Conservation (phyloP, 1,140 invertebrate genomes). For the Papilio xuthus region DNA sequence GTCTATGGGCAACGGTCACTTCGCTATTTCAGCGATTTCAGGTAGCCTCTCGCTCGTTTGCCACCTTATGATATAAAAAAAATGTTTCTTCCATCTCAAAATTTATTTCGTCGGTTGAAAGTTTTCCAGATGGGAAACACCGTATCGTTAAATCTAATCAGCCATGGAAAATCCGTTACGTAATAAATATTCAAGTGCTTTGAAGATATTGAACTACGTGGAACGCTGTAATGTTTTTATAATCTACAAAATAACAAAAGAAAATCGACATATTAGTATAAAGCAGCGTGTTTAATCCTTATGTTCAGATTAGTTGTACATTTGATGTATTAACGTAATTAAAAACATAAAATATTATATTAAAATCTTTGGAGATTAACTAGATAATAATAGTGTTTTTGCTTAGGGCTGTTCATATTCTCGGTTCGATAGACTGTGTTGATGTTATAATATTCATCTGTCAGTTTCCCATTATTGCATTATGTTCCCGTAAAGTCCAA, state of each 20-base stretch:
- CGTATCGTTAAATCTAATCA: background rate
- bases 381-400: too few species aligned
- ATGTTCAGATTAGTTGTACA: background rate
- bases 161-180: slow-evolving; percentile 2
- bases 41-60: too few species aligned
- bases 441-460: too few species aligned
- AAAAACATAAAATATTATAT: background rate
- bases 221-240: background rate
- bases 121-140: background rate
- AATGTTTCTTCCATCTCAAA: background rate
- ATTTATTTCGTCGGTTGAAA: background rate
- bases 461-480: too few species aligned
- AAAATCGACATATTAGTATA: background rate
- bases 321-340: background rate
- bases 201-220: background rate
- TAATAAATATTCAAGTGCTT: background rate
- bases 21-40: too few species aligned
- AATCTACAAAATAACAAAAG: background rate
- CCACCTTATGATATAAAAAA: too few species aligned
- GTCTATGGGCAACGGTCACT: too few species aligned
- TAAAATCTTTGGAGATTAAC: background rate
- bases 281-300: background rate
- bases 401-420: too few species aligned
- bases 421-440: too few species aligned
- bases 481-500: too few species aligned